A percentile compares a stretch with the other conserved stretches of the same genome.
These are phyloP conservation scores for Sesia apiformis DNA, from an alignment of 2,888 invertebrate species.

Conservation along the genomic window DNA sequence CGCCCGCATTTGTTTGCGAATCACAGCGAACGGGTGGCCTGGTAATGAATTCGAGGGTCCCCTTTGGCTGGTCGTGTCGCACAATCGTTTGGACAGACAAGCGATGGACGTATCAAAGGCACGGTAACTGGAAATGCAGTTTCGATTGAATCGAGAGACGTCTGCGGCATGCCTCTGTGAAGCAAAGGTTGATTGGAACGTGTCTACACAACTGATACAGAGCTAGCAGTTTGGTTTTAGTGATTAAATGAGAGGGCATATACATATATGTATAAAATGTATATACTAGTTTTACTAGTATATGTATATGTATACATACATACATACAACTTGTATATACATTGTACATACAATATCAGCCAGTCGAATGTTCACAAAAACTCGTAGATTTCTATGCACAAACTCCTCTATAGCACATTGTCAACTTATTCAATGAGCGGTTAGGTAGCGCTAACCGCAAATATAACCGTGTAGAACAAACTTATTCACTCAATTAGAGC, in stretches of 20 bases:
- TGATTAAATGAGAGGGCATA: conserved; percentile 11
- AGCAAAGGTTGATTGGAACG: conserved; percentile 66
- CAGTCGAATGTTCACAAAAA: no score
- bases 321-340: no score
- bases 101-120: conserved; percentile 72
- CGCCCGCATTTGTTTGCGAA: conserved; percentile 7
- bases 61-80: conserved; percentile 32
- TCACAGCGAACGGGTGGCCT: conserved; percentile 6
- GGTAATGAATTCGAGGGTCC: conserved; percentile 30
- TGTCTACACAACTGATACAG: conserved; percentile 31
- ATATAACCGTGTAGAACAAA: no score
- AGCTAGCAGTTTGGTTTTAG: conserved; percentile 50
- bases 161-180: conserved; percentile 56
- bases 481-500: no score
- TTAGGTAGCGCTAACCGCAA: no score
- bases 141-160: conserved; percentile 67
- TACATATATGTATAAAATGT: no score
- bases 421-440: no score
- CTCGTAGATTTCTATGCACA: no score
- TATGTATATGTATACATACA: no score
- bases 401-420: no score
- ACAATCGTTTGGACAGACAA: conserved; percentile 70
- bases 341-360: no score
- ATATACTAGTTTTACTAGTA: no score
- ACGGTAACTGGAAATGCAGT: conserved; percentile 65